Evolutionary conservation across 2,113 vertebrate genomes (phyloP).

Genomic region (Epinephelus fuscoguttatus): DNA sequence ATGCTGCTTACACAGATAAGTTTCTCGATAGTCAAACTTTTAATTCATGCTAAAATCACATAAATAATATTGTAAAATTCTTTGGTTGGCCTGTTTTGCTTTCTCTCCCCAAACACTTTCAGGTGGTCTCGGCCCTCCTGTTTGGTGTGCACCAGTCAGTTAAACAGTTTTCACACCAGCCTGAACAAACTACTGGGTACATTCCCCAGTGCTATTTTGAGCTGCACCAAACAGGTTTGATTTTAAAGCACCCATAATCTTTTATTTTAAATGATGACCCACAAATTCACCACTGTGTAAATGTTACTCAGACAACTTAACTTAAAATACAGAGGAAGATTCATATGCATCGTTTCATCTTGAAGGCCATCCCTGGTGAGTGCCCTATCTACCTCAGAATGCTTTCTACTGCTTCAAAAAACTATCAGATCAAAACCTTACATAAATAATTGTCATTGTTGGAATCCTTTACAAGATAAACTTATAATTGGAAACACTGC

Average conservation of each 20-base stretch:
- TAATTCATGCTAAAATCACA: neutral
- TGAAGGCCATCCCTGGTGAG: neutral
- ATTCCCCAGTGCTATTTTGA: neutral
- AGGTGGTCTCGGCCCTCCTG: neutral
- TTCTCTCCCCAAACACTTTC: neutral
- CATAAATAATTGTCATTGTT: neutral
- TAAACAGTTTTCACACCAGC: neutral
- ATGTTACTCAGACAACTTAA: neutral
- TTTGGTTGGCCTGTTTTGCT: neutral
- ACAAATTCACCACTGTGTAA: too few relatives aligned
- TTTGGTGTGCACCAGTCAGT: neutral
- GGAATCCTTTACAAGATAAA: slow-evolving; percentile 2
- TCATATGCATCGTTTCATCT: neutral
- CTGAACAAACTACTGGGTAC: neutral
- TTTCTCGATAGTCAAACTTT: neutral
- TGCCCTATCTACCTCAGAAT: neutral
- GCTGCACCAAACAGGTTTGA: neutral
- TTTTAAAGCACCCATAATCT: neutral
- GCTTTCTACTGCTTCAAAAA: neutral
- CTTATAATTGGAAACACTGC: neutral
- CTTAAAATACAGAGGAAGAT: neutral
- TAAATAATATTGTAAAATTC: neutral
- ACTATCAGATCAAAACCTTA: neutral
- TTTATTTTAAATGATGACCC: neutral
- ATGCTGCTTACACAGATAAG: neutral